Conservation (phyloP, 2,888 invertebrate species). For the Hyalella azteca region DNA sequence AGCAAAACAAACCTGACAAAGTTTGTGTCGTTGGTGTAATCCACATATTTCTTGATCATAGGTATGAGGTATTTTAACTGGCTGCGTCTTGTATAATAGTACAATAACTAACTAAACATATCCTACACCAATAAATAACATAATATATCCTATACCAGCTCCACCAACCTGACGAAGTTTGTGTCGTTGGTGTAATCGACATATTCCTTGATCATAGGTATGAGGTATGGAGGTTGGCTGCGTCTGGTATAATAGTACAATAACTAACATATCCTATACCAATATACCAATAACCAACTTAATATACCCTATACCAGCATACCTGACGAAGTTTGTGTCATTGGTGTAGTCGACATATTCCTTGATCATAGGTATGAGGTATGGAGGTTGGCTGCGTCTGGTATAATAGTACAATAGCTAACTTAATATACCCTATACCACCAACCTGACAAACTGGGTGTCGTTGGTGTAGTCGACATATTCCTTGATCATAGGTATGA, state of each 20-base stretch:
- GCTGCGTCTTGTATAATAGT: constrained; percentile 72
- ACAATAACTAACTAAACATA: too few species aligned
- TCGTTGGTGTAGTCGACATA: constrained; percentile 78
- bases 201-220: constrained; percentile 78
- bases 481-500: constrained; percentile 74
- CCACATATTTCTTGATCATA: constrained; percentile 80
- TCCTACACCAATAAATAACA: too few species aligned
- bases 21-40: constrained; percentile 73
- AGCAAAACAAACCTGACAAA: constrained; percentile 70
- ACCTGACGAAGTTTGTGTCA: constrained; percentile 72
- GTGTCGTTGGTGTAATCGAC: constrained; percentile 74
- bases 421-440: too few species aligned
- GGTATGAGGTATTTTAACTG: constrained; percentile 66
- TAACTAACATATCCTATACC: too few species aligned
- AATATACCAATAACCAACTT: too few species aligned
- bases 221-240: constrained; percentile 66
- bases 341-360: constrained; percentile 75
- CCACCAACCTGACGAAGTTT: constrained; percentile 69
- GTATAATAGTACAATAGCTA: too few species aligned
- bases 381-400: constrained; percentile 65
- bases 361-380: constrained; percentile 73
- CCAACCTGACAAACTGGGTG: constrained; percentile 68
- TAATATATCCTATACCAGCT: too few species aligned
- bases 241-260: constrained; percentile 74
- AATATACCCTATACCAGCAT: too few species aligned